Percentiles rank a stretch among this genome's conserved stretches.
Evolutionary conservation across 2,888 invertebrate species (phyloP).

Genomic region (Gortyna flavago): DNA sequence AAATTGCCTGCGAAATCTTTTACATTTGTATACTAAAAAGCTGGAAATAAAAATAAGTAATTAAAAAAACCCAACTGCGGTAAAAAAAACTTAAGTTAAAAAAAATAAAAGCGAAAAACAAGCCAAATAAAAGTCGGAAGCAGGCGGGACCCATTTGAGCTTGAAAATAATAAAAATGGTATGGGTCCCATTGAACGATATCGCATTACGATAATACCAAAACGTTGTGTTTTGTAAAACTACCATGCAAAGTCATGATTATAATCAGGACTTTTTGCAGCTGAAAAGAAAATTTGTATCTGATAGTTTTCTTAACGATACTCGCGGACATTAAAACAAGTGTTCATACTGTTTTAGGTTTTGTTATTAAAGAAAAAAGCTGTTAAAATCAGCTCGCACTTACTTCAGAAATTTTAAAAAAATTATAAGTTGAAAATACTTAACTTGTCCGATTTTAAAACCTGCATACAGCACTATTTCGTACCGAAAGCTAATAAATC

Average conservation of each 20-base stretch:
- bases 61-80: no score
- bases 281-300: neutral
- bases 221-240: neutral
- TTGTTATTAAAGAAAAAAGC: neutral
- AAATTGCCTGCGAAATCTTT: no score
- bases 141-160: no score
- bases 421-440: conserved; percentile 8
- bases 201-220: neutral
- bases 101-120: no score
- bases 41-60: no score
- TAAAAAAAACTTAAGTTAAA: no score
- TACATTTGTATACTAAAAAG: no score
- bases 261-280: neutral
- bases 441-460: neutral
- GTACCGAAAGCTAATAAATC: conserved; percentile 42
- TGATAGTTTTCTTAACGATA: neutral
- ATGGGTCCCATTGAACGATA: no score
- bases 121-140: no score
- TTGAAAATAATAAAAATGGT: no score
- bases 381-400: neutral
- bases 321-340: neutral
- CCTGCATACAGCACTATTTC: neutral
- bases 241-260: neutral
- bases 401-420: neutral
- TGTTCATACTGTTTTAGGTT: neutral